Percentiles rank a stretch among this genome's conserved stretches.
Evolutionary conservation across 2,888 invertebrate species (phyloP).

Genomic region (Anticlea derivata): DNA sequence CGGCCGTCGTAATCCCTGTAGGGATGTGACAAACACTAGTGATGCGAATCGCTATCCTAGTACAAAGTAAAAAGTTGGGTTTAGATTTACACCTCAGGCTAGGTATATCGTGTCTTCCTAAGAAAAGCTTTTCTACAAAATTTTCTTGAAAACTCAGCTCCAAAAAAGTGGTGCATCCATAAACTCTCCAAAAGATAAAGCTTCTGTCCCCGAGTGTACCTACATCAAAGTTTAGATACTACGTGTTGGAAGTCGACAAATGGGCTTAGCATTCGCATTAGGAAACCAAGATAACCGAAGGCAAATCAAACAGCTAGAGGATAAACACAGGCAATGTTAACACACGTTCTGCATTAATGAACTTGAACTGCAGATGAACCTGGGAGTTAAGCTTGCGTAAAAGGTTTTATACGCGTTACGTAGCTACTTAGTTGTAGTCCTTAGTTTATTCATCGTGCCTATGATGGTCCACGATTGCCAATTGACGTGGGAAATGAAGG

Average conservation of each 20-base stretch:
- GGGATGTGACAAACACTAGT: no score
- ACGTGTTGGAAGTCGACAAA: conserved; percentile 75
- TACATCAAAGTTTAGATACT: conserved; percentile 69
- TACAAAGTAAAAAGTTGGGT: no score
- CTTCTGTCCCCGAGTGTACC: conserved; percentile 49
- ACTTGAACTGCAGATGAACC: conserved; percentile 51
- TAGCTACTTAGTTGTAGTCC: conserved; percentile 1
- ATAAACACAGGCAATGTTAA: conserved; percentile 49
- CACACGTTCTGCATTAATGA: conserved; percentile 69
- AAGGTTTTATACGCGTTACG: conserved; percentile 19
- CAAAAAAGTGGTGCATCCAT: no score
- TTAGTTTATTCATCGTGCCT: neutral
- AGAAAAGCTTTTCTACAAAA: no score
- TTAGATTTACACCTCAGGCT: no score
- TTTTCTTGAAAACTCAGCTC: neutral
- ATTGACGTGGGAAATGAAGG: no score
- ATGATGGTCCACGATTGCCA: neutral
- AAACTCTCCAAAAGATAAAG: neutral
- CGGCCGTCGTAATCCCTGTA: no score
- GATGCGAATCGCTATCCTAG: no score
- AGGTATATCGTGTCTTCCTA: no score
- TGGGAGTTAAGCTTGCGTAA: conserved; percentile 25
- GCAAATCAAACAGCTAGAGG: conserved; percentile 64
- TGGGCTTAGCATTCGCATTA: conserved; percentile 70
- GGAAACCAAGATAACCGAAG: conserved; percentile 60